Conservation (phyloP, 1,140 invertebrate species). For the Apocrypta bakeri region DNA sequence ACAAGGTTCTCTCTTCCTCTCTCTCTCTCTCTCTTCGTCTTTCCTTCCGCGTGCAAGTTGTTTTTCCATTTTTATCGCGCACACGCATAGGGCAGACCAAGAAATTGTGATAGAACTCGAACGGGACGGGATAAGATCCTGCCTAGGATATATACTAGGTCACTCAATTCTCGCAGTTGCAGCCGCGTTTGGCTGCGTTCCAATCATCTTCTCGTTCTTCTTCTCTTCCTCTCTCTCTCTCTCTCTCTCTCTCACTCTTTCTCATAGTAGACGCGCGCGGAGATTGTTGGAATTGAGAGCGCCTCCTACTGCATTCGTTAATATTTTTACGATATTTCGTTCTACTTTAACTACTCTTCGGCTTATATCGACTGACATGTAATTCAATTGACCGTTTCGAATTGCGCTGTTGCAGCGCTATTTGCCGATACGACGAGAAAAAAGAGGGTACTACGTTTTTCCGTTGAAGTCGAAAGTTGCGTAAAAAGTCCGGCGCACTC, state of each 20-base stretch:
- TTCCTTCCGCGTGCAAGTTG: neutral
- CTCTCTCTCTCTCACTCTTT: neutral
- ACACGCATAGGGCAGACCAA: neutral
- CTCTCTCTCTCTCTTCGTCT: neutral
- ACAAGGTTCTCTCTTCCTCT: neutral
- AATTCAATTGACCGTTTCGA: constrained; percentile 11
- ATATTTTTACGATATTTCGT: constrained; percentile 28
- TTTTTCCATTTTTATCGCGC: constrained; percentile 26
- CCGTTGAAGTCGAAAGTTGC: neutral
- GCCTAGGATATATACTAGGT: constrained; percentile 27
- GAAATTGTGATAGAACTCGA: constrained; percentile 15
- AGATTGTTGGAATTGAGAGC: constrained; percentile 34
- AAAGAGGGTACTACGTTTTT: neutral
- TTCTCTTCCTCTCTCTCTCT: neutral
- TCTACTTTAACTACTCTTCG: neutral
- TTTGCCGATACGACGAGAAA: neutral
- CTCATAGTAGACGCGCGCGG: neutral
- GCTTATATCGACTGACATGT: neutral
- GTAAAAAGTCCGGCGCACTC: neutral
- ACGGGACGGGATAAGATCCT: constrained; percentile 32
- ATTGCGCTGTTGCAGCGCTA: neutral
- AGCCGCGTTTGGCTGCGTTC: constrained; percentile 30
- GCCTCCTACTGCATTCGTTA: constrained; percentile 18
- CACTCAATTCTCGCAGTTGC: constrained; percentile 38
- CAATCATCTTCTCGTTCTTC: constrained; percentile 19